Conservation (phyloP, 2,113 vertebrate genomes). For the Furnarius figulus region DNA sequence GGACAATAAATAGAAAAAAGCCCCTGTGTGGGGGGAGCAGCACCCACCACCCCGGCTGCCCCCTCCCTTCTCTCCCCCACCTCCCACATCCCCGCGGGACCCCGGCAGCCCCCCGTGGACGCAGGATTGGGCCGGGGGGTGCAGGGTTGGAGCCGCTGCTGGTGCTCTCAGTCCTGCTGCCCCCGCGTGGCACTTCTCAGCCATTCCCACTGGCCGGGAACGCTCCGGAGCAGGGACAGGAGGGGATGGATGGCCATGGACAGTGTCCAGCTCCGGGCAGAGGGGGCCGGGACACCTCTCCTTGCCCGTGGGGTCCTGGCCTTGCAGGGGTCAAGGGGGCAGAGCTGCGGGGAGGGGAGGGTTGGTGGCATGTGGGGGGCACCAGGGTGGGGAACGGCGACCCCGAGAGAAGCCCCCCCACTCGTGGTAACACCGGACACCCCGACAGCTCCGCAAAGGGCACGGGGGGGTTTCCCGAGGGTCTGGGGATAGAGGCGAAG, state of each 20-base stretch:
- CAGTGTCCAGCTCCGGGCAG: rapidly evolving
- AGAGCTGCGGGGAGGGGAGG: neutral
- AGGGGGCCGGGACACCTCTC: neutral
- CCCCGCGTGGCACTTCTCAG: constrained; percentile 9
- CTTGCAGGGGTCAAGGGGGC: neutral
- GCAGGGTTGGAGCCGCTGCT: neutral
- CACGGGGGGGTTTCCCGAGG: neutral
- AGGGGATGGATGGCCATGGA: neutral
- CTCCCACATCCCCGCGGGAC: neutral
- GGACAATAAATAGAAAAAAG: constrained; percentile 39
- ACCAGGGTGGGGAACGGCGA: neutral
- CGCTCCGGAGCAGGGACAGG: neutral
- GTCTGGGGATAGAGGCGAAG: neutral
- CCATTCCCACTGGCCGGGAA: neutral
- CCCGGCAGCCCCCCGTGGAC: neutral
- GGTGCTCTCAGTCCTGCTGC: constrained; percentile 43
- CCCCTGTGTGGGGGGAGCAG: neutral
- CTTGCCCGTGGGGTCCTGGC: neutral
- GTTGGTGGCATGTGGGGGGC: rapidly evolving
- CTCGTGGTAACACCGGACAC: neutral
- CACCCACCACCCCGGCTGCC: too few relatives aligned
- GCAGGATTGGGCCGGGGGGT: neutral
- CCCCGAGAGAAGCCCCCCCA: neutral
- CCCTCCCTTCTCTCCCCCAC: too few relatives aligned
- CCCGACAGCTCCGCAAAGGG: neutral